Percentiles rank a stretch among this genome's conserved stretches.
Conservation (phyloP, 2,113 vertebrate species). For the Spheniscus mendiculus region DNA sequence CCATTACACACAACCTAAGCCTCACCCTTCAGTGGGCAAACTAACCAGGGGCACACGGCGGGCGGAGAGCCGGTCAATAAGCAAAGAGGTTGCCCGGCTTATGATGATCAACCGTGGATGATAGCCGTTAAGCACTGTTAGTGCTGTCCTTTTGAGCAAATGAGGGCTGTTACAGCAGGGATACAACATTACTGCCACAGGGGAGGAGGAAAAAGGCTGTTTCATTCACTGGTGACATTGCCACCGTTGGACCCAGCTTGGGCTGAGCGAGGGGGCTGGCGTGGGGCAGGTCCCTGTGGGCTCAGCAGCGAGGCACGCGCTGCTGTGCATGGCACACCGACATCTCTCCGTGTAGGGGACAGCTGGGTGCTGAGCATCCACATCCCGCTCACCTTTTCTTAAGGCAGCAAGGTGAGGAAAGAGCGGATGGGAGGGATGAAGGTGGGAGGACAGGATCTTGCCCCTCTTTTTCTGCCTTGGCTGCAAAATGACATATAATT, state of each 20-base stretch:
- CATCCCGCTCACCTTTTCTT: neutral
- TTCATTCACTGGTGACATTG: neutral
- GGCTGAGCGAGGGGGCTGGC: neutral
- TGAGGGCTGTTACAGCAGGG: neutral
- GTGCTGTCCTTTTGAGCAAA: neutral
- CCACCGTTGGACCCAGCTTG: accelerated
- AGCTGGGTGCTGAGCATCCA: neutral
- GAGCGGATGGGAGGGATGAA: neutral
- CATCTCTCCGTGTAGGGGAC: accelerated
- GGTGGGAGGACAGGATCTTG: neutral
- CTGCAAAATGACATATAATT: neutral
- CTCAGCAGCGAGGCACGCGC: accelerated
- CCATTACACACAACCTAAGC: neutral
- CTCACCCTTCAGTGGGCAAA: neutral
- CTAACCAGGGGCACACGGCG: accelerated
- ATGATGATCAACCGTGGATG: neutral
- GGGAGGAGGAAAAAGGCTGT: neutral
- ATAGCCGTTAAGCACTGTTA: neutral
- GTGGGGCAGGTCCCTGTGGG: accelerated
- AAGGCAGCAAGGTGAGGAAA: neutral
- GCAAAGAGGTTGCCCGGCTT: neutral
- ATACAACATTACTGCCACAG: neutral
- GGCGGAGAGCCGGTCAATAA: accelerated
- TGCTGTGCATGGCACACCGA: neutral
- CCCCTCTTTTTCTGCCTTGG: neutral